These are phyloP conservation scores for Chrysolina americana DNA, from an alignment of 2,888 invertebrate species.

Conservation along the genomic window DNA sequence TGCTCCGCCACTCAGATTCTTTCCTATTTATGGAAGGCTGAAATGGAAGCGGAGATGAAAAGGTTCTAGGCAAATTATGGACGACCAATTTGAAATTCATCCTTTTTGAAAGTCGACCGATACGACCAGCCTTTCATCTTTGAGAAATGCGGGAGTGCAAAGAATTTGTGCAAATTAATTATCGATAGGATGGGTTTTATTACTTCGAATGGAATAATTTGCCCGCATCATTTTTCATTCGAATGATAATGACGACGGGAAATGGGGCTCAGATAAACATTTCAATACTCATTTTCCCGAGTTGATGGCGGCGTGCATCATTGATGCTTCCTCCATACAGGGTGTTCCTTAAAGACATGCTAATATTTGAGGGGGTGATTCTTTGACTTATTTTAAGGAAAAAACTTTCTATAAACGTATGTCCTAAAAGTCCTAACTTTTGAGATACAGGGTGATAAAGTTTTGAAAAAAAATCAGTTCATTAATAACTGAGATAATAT, in stretches of 20 bases:
- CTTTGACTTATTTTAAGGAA: too few relatives aligned
- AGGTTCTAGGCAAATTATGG: constrained; percentile 32
- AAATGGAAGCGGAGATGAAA: constrained; percentile 21
- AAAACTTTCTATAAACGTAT: too few relatives aligned
- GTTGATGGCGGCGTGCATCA: too few relatives aligned
- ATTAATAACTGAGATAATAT: too few relatives aligned
- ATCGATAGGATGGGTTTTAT: not conserved
- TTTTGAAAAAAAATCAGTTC: too few relatives aligned
- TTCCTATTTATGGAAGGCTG: constrained; percentile 31
- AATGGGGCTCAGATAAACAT: too few relatives aligned
- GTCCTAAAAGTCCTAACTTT: too few relatives aligned
- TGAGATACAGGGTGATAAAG: too few relatives aligned
- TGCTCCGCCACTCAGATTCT: constrained; percentile 25
- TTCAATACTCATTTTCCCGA: too few relatives aligned
- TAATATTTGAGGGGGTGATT: too few relatives aligned
- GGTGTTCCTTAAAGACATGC: too few relatives aligned
- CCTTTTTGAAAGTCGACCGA: constrained; percentile 8
- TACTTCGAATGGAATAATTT: not conserved
- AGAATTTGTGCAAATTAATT: constrained; percentile 19
- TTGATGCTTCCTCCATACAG: too few relatives aligned
- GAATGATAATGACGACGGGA: not conserved
- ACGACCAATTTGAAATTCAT: constrained; percentile 34
- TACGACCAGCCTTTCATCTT: constrained; percentile 1
- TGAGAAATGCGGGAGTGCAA: not conserved
- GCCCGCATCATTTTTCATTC: not conserved